Base-by-base conservation (phyloP, 2,888 invertebrate species). In the Caenorhabditis macrosperma region DNA sequence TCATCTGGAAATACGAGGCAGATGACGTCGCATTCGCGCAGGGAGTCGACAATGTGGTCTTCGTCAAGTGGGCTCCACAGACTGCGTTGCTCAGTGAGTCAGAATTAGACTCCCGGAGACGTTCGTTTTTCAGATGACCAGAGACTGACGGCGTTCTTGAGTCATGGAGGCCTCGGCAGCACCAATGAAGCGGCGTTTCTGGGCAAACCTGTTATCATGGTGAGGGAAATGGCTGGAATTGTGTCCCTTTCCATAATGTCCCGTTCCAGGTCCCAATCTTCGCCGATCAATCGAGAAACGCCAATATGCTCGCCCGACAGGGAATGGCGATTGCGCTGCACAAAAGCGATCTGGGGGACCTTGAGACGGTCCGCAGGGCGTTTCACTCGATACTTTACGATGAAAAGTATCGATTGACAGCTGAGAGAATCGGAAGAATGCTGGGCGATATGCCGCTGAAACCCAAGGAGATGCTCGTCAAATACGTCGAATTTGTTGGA, bases 1-100 rank as follows among this genome's bases (percentile, higher is more conserved):
- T 81, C 17, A 67, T 81, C 24, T 81, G 80, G 80, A 81, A 81
- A 33, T 81, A 81, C 33, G 80, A 81, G 46, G 50, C 74, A 0
- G 55, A 72, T 17, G 61, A 78, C 26, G 24, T 71, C 5, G 12
- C 30, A n/a, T 78, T 64, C 15, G 66, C 72, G 6, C 6, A 54
- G 15, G 61, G 46, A 9, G 10, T 64, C 0, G 35, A 63, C 9
- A 81, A 81, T 30, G 24, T 81, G 9, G 24, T 38, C 28, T 72
- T 81, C 20, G 55, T 28, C 9, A 69, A 77, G 57, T 81, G 80
- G 80, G 55, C 72, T 4, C 80, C 80, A 20, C 80, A 81, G 46
- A 64, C 75, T 1, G 75, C 68, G 1, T 52, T 71, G 33, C 41
- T 57, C 22, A 57, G 28, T 28, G 33, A 55, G 38, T 38, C n/a